Evolutionary conservation across 35 echinoderm and acorn worm species (phyloP).

Genomic region (Acanthaster planci): DNA sequence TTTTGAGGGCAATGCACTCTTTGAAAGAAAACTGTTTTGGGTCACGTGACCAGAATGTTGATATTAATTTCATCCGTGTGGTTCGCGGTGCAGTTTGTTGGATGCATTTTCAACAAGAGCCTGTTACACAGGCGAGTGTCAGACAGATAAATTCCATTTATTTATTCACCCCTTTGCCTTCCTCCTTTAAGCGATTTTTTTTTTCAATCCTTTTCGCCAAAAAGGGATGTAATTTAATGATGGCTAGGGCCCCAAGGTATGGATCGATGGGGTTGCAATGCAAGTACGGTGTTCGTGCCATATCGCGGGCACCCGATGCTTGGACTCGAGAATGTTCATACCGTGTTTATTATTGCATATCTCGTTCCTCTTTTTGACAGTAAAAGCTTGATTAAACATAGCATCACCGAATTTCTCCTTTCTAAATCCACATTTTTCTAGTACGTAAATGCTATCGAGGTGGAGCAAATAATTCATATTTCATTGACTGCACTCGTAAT

Average conservation of each 20-base stretch:
- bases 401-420: too few species aligned
- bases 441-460: too few species aligned
- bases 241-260: not conserved
- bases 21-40: conserved; percentile 11
- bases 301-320: not conserved
- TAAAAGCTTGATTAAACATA: too few species aligned
- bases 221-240: conserved; percentile 26
- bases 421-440: too few species aligned
- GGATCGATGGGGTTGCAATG: conserved; percentile 2
- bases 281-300: not conserved
- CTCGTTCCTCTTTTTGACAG: too few species aligned
- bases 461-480: too few species aligned
- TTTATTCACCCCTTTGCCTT: not conserved
- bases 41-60: conserved; percentile 29
- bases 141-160: not conserved
- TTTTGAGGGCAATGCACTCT: conserved; percentile 5
- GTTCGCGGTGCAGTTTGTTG: not conserved
- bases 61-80: conserved; percentile 8
- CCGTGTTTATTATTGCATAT: not conserved
- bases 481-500: too few species aligned
- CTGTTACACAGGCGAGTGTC: not conserved
- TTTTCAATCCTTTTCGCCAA: not conserved
- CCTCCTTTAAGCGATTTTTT: not conserved
- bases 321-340: not conserved
- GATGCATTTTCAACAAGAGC: not conserved